Conservation (phyloP, 2,797 vertebrate species). For the Mormyrops attenuatus region DNA sequence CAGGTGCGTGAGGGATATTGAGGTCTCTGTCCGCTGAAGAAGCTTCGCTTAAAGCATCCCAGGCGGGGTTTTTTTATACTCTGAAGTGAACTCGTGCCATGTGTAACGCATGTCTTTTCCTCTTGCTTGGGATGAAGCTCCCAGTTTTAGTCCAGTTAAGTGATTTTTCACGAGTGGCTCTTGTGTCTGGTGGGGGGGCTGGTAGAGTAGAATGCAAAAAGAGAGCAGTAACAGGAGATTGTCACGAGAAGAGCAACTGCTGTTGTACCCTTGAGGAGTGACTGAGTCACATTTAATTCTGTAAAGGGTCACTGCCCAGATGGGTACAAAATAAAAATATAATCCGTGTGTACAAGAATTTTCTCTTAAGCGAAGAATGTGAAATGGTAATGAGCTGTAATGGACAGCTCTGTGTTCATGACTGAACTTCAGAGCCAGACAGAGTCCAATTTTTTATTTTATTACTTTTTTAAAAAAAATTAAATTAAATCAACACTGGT, state of each 20-base stretch:
- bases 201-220: background rate
- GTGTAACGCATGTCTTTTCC: background rate
- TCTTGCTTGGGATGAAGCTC: background rate
- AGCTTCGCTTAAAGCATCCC: background rate
- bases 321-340: background rate
- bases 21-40: background rate
- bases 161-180: background rate
- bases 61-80: background rate
- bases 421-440: background rate
- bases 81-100: background rate
- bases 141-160: background rate
- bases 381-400: background rate
- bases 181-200: background rate
- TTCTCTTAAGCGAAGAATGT: background rate
- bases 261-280: background rate
- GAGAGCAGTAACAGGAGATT: background rate
- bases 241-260: background rate
- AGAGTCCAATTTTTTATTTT: background rate
- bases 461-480: background rate
- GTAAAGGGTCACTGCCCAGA: background rate
- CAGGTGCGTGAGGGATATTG: conserved; percentile 24
- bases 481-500: background rate
- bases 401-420: background rate
- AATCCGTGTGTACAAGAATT: background rate
- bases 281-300: background rate